These are phyloP conservation scores for Actinostola sp. DNA, from an alignment of 92 coral and sea anemone genomes.

Conservation along the genomic window DNA sequence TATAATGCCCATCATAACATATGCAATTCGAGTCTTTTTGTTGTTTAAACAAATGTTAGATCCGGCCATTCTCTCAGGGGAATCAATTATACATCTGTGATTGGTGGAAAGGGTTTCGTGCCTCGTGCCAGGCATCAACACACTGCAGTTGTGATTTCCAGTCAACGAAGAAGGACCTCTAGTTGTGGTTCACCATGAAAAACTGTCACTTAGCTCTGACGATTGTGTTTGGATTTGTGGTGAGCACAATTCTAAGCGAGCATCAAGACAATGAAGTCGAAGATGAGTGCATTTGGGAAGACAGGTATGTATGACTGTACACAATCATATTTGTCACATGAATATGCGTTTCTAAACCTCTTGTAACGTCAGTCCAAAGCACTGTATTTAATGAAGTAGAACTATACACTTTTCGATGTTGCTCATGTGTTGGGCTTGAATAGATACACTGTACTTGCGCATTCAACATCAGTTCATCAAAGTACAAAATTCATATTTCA, in stretches of 20 bases:
- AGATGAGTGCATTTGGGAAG: slow-evolving; percentile 54
- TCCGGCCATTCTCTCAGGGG: slow-evolving; percentile 41
- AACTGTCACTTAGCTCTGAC: slow-evolving; percentile 2
- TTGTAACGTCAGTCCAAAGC: too few species aligned
- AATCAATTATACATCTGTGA: slow-evolving; percentile 11
- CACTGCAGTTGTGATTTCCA: slow-evolving; percentile 5
- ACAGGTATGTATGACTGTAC: slow-evolving; percentile 21
- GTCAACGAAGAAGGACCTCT: too few species aligned
- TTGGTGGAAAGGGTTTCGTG: slow-evolving; percentile 24
- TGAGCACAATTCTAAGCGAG: slow-evolving; percentile 2
- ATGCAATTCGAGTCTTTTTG: slow-evolving; percentile 15
- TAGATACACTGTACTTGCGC: neutral
- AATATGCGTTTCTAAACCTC: too few species aligned
- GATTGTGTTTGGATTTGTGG: slow-evolving; percentile 1
- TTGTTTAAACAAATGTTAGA: slow-evolving; percentile 32
- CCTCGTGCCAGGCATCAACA: slow-evolving; percentile 44
- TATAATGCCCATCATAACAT: slow-evolving; percentile 6
- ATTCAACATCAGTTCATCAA: too few species aligned
- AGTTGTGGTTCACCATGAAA: slow-evolving; percentile 7
- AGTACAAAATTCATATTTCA: too few species aligned
- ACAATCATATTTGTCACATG: too few species aligned
- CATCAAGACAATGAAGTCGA: slow-evolving; percentile 23
- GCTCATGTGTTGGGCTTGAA: neutral
- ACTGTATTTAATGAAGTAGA: too few species aligned
- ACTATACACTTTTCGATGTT: neutral